A percentile compares a stretch with the other conserved stretches of the same genome.
phyloP scores from a whole-genome alignment of 2,113 vertebrate species.

The Plectropomus leopardus region DNA sequence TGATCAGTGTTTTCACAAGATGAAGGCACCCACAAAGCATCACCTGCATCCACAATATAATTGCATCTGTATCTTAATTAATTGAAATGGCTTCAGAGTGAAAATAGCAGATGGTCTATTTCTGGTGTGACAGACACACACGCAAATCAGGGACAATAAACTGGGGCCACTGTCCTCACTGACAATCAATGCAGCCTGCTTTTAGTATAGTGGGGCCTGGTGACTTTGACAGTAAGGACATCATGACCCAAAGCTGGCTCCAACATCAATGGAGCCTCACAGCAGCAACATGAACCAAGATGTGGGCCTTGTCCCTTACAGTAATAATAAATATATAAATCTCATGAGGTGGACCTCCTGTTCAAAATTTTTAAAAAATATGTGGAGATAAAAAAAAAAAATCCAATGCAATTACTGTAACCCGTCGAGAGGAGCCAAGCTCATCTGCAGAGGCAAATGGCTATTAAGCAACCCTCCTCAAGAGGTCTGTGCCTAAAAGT shows the following conservation, averaged over 20 bases:
- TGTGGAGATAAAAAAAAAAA: neutral
- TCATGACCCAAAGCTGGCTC: constrained; percentile 71
- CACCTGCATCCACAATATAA: neutral
- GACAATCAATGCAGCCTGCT: constrained; percentile 14
- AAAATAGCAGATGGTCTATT: constrained; percentile 12
- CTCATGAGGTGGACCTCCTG: neutral
- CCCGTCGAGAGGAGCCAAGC: constrained; percentile 16
- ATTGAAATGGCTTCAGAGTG: neutral
- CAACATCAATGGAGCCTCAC: constrained; percentile 53
- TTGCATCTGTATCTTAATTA: constrained; percentile 5
- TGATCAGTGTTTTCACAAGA: neutral
- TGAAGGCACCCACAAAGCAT: neutral
- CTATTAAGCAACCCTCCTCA: constrained; percentile 54
- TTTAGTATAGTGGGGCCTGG: constrained; percentile 46
- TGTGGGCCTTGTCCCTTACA: constrained; percentile 50
- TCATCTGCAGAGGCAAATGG: constrained; percentile 47
- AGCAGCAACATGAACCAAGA: constrained; percentile 48
- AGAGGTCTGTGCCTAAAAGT: constrained; percentile 79
- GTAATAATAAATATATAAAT: constrained; percentile 7
- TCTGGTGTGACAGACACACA: constrained; percentile 3
- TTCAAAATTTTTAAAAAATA: neutral
- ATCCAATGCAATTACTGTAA: constrained; percentile 27
- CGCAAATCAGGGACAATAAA: constrained; percentile 11
- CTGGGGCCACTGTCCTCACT: neutral
- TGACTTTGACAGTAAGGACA: constrained; percentile 78